Conservation (phyloP, 2,797 vertebrate species). For the Diglossa cyanea region DNA sequence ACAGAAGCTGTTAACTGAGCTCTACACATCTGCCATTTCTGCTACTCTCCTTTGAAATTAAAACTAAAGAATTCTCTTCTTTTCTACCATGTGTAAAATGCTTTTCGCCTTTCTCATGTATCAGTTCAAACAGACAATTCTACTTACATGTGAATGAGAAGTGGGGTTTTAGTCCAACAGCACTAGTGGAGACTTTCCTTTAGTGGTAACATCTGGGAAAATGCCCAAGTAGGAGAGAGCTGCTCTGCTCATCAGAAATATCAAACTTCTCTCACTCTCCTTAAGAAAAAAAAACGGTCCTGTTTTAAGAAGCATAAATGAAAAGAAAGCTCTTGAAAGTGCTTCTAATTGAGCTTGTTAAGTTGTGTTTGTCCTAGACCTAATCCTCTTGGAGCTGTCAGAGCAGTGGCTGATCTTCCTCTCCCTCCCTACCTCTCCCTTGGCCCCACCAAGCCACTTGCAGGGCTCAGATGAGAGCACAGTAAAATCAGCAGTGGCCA, state of each 20-base stretch:
- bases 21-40: background rate
- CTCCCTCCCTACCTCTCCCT: background rate
- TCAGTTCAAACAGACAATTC: background rate
- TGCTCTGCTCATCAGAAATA: background rate
- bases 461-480: background rate
- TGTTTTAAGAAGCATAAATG: background rate
- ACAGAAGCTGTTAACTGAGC: background rate
- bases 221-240: background rate
- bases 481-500: background rate
- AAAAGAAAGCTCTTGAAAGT: background rate
- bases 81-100: background rate
- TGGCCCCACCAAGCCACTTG: background rate
- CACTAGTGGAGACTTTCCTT: background rate
- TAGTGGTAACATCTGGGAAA: background rate
- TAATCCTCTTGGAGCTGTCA: constrained; percentile 23
- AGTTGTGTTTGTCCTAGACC: background rate
- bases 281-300: background rate
- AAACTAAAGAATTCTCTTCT: background rate
- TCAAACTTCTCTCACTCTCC: background rate
- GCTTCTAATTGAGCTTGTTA: constrained; percentile 30
- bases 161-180: background rate
- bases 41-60: background rate
- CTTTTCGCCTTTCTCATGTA: background rate
- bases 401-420: background rate
- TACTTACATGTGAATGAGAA: background rate